phyloP scores from a whole-genome alignment of 2,113 vertebrate species.

The Phocoena phocoena region DNA sequence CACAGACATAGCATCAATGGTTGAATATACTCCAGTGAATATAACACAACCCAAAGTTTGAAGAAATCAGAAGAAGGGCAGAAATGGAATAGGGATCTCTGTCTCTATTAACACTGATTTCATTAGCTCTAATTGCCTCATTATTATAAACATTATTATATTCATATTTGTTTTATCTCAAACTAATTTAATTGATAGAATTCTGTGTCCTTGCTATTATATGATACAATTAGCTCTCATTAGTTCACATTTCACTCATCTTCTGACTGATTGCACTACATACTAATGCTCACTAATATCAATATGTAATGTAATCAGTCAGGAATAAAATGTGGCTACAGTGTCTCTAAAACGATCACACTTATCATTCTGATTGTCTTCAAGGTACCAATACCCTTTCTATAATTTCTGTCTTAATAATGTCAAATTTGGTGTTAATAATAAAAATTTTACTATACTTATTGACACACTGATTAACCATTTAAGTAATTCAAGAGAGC shows the following conservation, averaged over 20 bases:
- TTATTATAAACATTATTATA: conserved; percentile 90
- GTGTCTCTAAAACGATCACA: conserved; percentile 83
- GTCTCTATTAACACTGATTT: conserved; percentile 86
- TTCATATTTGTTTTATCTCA: conserved; percentile 90
- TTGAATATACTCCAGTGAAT: conserved; percentile 1
- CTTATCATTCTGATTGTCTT: conserved; percentile 88
- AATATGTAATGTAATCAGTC: conserved; percentile 91
- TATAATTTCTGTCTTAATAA: conserved; percentile 84
- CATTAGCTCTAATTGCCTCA: conserved; percentile 89
- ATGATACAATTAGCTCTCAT: conserved; percentile 91
- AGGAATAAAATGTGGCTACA: conserved; percentile 82
- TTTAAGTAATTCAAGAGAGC: conserved; percentile 81
- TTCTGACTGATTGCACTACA: conserved; percentile 88
- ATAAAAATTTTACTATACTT: conserved; percentile 82
- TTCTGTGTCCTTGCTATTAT: conserved; percentile 89
- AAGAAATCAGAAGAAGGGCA: conserved; percentile 51
- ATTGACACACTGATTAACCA: conserved; percentile 80
- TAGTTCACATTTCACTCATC: conserved; percentile 90
- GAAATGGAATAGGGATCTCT: conserved; percentile 67
- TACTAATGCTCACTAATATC: conserved; percentile 86
- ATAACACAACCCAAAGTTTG: conserved; percentile 73
- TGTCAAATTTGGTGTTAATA: conserved; percentile 83
- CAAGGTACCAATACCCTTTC: conserved; percentile 85
- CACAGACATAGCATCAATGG: neutral
- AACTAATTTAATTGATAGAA: conserved; percentile 90